phyloP scores from a whole-genome alignment of 2,113 vertebrate species.

The Haliaeetus leucogaster region DNA sequence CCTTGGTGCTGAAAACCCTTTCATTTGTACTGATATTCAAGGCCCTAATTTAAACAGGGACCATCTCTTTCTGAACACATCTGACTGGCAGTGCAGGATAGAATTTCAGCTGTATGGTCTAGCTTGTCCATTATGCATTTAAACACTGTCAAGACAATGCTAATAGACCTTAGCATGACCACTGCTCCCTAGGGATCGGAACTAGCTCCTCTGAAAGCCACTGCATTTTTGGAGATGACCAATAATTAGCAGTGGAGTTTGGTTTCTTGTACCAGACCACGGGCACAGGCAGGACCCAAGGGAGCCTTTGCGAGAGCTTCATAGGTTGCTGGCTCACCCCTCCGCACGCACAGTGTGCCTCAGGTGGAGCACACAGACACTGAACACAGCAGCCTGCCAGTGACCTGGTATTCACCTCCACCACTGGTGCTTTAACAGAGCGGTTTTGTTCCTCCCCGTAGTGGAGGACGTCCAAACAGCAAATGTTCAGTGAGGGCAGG shows the following conservation, averaged over 20 bases:
- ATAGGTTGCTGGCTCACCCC: neutral
- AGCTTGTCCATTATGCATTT: neutral
- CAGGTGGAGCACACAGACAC: conserved; percentile 2
- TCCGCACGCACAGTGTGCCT: neutral
- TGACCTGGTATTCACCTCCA: conserved; percentile 61
- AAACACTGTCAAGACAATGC: neutral
- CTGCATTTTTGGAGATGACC: neutral
- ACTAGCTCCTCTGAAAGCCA: neutral
- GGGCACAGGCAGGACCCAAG: neutral
- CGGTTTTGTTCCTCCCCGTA: conserved; percentile 31
- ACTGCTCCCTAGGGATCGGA: neutral
- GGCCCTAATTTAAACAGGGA: neutral
- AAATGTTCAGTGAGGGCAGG: conserved; percentile 46
- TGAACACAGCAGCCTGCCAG: neutral
- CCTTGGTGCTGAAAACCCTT: conserved; percentile 60
- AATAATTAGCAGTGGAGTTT: neutral
- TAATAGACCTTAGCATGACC: neutral
- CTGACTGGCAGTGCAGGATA: neutral
- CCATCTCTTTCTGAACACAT: neutral
- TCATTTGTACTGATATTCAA: neutral
- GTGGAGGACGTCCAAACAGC: conserved; percentile 53
- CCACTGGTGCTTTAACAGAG: conserved; percentile 2
- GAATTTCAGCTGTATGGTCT: neutral
- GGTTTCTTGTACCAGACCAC: neutral
- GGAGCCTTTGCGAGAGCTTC: neutral